These are phyloP conservation scores for Oxystoma pomonae DNA, from an alignment of 2,888 invertebrate genomes.

Conservation along the genomic window DNA sequence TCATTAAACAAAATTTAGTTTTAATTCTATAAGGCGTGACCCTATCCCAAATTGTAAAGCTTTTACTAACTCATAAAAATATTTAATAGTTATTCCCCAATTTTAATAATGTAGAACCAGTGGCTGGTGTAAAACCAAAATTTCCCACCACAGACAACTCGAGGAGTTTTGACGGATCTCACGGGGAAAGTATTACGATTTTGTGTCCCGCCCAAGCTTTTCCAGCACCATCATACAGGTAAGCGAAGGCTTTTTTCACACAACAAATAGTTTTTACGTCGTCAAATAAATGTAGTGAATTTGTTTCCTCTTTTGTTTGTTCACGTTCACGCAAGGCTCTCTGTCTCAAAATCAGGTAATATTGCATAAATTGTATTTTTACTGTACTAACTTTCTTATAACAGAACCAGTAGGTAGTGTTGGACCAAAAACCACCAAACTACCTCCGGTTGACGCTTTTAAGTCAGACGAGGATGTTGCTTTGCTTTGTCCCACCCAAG, in stretches of 20 bases:
- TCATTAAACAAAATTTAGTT: too few species aligned
- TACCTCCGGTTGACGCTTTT: slow-evolving; percentile 19
- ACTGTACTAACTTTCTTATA: slow-evolving; percentile 4
- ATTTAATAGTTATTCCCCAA: too few species aligned
- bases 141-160: slow-evolving; percentile 43
- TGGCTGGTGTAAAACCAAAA: slow-evolving; percentile 51
- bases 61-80: too few species aligned
- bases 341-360: neutral
- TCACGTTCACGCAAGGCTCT: too few species aligned
- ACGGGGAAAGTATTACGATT: slow-evolving; percentile 47
- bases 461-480: slow-evolving; percentile 41
- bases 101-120: too few species aligned
- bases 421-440: slow-evolving; percentile 42
- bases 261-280: too few species aligned
- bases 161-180: slow-evolving; percentile 36
- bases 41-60: too few species aligned
- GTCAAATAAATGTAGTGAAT: too few species aligned
- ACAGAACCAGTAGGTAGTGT: slow-evolving; percentile 51
- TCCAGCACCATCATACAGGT: slow-evolving; percentile 56
- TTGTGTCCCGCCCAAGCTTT: slow-evolving; percentile 65
- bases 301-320: too few species aligned
- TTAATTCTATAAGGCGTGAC: too few species aligned
- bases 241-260: slow-evolving; percentile 22
- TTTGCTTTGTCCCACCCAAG: slow-evolving; percentile 61
- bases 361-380: neutral